Conservation (phyloP, 2,888 invertebrate species). For the Gibbula magus region DNA sequence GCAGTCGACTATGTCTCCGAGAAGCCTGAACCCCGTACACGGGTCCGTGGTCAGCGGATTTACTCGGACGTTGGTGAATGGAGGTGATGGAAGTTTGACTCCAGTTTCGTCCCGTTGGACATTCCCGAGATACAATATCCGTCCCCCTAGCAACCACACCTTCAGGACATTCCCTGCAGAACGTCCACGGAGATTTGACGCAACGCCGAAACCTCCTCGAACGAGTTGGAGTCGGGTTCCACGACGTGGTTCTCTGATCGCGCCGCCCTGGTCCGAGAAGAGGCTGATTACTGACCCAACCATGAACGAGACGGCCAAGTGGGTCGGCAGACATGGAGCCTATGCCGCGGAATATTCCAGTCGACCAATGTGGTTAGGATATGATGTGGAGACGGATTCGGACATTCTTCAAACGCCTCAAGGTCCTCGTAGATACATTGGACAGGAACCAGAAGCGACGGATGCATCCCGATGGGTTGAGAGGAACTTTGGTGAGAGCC, state of each 20-base stretch:
- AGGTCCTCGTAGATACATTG: neutral
- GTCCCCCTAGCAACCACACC: neutral
- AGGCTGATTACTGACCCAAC: neutral
- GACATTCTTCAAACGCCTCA: neutral
- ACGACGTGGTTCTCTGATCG: neutral
- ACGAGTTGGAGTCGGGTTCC: neutral
- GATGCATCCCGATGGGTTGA: neutral
- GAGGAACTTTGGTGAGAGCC: neutral
- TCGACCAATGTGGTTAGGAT: slow-evolving; percentile 1
- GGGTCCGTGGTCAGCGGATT: neutral
- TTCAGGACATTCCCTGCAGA: neutral
- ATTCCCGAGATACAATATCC: neutral
- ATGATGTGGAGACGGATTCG: slow-evolving; percentile 2
- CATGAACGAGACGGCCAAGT: neutral
- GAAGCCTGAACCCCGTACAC: neutral
- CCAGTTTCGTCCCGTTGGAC: neutral
- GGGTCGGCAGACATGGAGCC: neutral
- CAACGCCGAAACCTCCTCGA: neutral
- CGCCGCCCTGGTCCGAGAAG: neutral
- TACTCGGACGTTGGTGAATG: neutral
- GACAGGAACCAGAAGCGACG: slow-evolving; percentile 4
- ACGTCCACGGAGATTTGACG: neutral
- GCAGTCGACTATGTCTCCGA: neutral
- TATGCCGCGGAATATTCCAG: slow-evolving; percentile 3
- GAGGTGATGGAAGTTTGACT: neutral